Evolutionary conservation across 1,140 invertebrate genomes (phyloP).

Genomic region (Dufourea novaeangliae): DNA sequence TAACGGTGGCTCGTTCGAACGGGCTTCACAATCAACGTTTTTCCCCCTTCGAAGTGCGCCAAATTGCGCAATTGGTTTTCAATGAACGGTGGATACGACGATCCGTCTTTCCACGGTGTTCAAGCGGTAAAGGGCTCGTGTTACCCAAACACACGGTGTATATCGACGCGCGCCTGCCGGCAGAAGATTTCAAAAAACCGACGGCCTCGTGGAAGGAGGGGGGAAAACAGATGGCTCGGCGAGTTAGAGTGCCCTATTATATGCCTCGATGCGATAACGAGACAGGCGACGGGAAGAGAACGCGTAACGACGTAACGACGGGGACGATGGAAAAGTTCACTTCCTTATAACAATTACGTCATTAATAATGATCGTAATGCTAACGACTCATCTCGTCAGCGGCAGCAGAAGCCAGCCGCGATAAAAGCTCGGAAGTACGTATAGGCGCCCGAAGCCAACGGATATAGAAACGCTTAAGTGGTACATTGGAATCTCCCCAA

Average conservation of each 20-base stretch:
- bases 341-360: slow-evolving; percentile 71
- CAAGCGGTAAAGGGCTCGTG: slow-evolving; percentile 38
- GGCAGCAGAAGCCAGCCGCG: slow-evolving; percentile 69
- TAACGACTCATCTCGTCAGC: slow-evolving; percentile 51
- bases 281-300: slow-evolving; percentile 37
- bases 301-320: slow-evolving; percentile 64
- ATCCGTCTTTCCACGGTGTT: slow-evolving; percentile 43
- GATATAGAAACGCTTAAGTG: slow-evolving; percentile 81
- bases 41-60: slow-evolving; percentile 9
- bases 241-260: slow-evolving; percentile 63
- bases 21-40: slow-evolving; percentile 21
- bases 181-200: slow-evolving; percentile 36
- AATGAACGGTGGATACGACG: slow-evolving; percentile 30
- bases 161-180: slow-evolving; percentile 30
- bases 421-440: slow-evolving; percentile 79
- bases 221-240: slow-evolving; percentile 47
- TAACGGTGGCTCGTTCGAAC: neutral
- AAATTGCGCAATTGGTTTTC: slow-evolving; percentile 48
- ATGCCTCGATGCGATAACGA: slow-evolving; percentile 60
- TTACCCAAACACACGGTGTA: slow-evolving; percentile 43
- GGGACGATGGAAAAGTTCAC: slow-evolving; percentile 68
- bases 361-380: slow-evolving; percentile 68
- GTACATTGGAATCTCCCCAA: slow-evolving; percentile 81
- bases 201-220: slow-evolving; percentile 1
- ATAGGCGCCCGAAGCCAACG: slow-evolving; percentile 73